Percentiles rank a stretch among this genome's conserved stretches.
These are phyloP conservation scores for Novumbra hubbsi DNA, from an alignment of 2,797 vertebrate species.

Conservation along the genomic window DNA sequence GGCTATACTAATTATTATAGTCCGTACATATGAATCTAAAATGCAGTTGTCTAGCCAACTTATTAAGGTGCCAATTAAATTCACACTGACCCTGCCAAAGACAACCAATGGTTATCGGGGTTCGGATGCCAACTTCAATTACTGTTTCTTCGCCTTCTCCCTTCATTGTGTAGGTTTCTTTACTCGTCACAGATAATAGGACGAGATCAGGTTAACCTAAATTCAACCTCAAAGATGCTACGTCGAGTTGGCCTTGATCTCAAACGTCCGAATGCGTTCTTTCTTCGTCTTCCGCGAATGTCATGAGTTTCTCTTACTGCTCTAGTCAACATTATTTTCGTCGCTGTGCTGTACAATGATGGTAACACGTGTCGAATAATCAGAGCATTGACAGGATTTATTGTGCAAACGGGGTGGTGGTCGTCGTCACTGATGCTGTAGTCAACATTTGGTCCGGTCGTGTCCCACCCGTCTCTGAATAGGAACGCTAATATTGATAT, in stretches of 20 bases:
- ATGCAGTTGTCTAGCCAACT: neutral
- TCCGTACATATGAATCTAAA: neutral
- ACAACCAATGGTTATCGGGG: neutral
- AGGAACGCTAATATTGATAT: no score
- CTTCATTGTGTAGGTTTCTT: neutral
- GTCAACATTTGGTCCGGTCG: no score
- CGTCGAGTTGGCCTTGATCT: slow-evolving; percentile 11
- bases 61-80: neutral
- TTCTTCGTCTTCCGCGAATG: neutral
- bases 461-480: no score
- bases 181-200: neutral
- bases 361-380: no score
- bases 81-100: neutral
- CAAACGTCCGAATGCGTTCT: neutral
- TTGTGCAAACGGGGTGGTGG: no score
- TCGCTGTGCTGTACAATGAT: no score
- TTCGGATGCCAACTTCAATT: neutral
- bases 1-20: no score
- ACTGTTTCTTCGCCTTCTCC: neutral
- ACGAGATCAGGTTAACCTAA: slow-evolving; percentile 2
- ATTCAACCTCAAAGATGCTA: neutral
- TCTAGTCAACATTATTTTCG: neutral
- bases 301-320: neutral
- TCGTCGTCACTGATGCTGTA: no score
- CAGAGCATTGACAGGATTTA: no score